phyloP scores from a whole-genome alignment of 2,888 invertebrate species.

The Junonia oenone region DNA sequence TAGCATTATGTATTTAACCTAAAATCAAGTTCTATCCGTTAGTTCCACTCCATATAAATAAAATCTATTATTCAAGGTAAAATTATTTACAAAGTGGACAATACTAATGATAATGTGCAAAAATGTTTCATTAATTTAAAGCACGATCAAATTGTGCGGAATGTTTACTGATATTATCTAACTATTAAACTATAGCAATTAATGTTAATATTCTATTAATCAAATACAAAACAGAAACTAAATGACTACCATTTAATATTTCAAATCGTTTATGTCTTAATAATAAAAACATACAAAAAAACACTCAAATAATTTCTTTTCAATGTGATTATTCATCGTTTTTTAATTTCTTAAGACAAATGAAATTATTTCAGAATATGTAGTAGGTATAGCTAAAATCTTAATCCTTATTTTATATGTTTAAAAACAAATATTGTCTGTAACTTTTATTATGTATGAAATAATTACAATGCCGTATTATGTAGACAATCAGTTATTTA shows the following conservation, averaged over 20 bases:
- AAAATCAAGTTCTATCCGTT: background rate
- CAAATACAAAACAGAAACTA: background rate
- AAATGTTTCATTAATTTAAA: background rate
- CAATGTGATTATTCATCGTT: background rate
- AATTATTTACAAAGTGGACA: conserved; percentile 11
- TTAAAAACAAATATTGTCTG: too few species aligned
- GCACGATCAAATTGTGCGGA: background rate
- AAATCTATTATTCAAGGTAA: background rate
- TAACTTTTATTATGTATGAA: too few species aligned
- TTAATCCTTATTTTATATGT: too few species aligned
- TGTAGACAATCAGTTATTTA: too few species aligned
- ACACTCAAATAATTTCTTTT: background rate
- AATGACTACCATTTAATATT: background rate
- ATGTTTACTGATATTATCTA: background rate
- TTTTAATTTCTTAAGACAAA: too few species aligned
- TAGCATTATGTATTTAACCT: too few species aligned
- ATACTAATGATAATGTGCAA: background rate
- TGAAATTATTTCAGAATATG: too few species aligned
- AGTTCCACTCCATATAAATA: background rate
- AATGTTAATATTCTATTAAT: background rate
- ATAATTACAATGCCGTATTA: too few species aligned
- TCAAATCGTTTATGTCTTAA: background rate
- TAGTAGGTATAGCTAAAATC: too few species aligned
- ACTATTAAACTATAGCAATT: background rate
- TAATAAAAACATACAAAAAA: too few species aligned